Conservation (phyloP, 1,140 invertebrate genomes). For the Chlorops oryzae region DNA sequence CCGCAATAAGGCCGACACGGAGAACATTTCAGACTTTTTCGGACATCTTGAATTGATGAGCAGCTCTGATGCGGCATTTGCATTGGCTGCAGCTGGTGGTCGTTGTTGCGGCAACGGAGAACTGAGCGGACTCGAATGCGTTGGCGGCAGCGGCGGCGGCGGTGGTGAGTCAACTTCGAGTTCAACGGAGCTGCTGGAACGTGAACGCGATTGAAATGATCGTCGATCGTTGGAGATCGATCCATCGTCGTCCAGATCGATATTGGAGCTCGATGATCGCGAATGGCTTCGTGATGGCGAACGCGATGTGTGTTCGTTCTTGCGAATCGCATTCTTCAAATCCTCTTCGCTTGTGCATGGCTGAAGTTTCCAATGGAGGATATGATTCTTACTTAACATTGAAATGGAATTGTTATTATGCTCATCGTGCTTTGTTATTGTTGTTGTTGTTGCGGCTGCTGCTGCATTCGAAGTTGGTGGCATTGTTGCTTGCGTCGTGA, state of each 20-base stretch:
- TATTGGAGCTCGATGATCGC: constrained; percentile 49
- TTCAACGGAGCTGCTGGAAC: constrained; percentile 59
- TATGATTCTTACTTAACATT: constrained; percentile 42
- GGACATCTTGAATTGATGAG: constrained; percentile 30
- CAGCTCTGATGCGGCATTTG: too few relatives aligned
- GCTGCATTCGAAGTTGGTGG: constrained; percentile 27
- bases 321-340: constrained; percentile 20
- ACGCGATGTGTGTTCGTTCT: constrained; percentile 37
- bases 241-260: constrained; percentile 39
- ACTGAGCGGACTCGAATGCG: constrained; percentile 25
- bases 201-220: constrained; percentile 44
- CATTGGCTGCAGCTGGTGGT: constrained; percentile 24
- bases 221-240: constrained; percentile 30
- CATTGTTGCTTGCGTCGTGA: constrained; percentile 30
- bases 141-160: constrained; percentile 35
- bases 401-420: constrained; percentile 44
- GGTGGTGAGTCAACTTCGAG: constrained; percentile 65
- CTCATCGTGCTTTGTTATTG: constrained; percentile 18
- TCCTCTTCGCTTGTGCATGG: constrained; percentile 14
- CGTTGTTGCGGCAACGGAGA: constrained; percentile 24
- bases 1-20: constrained; percentile 67
- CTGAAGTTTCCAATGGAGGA: constrained; percentile 19
- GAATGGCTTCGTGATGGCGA: constrained; percentile 51
- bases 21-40: constrained; percentile 71
- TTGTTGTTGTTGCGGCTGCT: constrained; percentile 27